Base-by-base conservation (phyloP, 2,113 vertebrate species). In the Tachuris rubrigastra region DNA sequence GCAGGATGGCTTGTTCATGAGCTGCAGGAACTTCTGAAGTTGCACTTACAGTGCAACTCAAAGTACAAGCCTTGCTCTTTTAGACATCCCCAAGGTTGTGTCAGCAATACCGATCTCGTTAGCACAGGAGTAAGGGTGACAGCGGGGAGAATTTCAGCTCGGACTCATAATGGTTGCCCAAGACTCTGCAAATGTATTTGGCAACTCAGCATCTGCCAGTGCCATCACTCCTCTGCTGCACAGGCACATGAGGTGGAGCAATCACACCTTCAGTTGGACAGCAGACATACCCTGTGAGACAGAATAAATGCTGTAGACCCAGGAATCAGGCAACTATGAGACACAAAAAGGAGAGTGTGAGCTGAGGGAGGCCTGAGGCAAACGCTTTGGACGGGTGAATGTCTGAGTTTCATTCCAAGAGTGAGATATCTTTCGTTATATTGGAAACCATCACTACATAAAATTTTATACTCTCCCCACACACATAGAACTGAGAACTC, bases 401-500 rank as follows among this genome's bases (percentile, higher is more conserved):
- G 63, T 90, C 90, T 94, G 94, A 81, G 81, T 91, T 91, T 44
- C 42, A 73, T 9, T 85, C 92, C 91, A 94, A 72, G 71, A 76
- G 49, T 94, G 89, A 90, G 92, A 94, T 82, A 90, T 89, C 92
- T 96, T 90, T 89, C 75, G 16, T 90, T 97, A 90, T 68, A 91
- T n/a, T 96, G 91, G 88, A 96, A 96, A 81, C 65, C 85, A 95
- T 58, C 73, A 75, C 76, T 80, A 79, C 85, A 89, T 96, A 93
- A 88, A 95, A 59, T 87, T 93, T 95, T 91, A 94, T 89, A 14
- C 31, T 73, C 71, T 88, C 77, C 77, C 73, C 73, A 58, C 71
- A 86, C 73, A 75, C 83, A 20, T 58, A 74, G 87, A 96, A 91
- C 63, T 89, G 65, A 89, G 77, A 94, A 33, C 39, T 76, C 71